Evolutionary conservation across 2,797 vertebrate species (phyloP).

Genomic region (Lagodon rhomboides): DNA sequence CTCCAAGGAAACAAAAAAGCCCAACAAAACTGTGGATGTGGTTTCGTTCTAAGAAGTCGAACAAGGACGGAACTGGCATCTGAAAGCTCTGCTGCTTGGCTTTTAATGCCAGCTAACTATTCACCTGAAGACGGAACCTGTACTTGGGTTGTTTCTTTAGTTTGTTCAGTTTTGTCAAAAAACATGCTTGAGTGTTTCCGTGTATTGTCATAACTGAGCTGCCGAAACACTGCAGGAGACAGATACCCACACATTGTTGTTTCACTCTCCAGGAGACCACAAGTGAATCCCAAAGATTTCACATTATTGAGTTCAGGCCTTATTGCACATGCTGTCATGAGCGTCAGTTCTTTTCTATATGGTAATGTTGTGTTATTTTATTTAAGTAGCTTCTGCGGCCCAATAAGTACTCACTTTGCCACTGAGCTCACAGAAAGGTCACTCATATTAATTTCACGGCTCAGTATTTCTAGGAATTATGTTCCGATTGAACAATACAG

Average conservation of each 20-base stretch:
- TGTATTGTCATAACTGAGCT: not conserved
- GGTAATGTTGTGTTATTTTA: not conserved
- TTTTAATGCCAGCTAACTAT: not conserved
- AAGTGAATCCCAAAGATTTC: not conserved
- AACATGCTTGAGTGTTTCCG: not conserved
- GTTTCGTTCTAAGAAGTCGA: conserved; percentile 15
- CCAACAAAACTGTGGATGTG: conserved; percentile 17
- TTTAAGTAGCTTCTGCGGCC: too few species aligned
- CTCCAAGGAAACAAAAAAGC: conserved; percentile 41
- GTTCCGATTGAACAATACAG: not conserved
- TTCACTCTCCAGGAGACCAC: not conserved
- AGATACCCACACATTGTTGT: not conserved
- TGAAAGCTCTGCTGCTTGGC: not conserved
- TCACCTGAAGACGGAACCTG: not conserved
- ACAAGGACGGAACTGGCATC: not conserved
- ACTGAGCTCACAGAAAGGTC: not conserved
- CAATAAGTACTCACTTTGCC: not conserved
- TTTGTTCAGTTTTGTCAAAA: not conserved
- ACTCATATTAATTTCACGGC: not conserved
- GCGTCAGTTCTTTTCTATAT: not conserved
- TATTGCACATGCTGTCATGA: not conserved
- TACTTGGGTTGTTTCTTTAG: not conserved
- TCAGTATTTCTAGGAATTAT: not conserved
- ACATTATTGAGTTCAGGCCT: not conserved
- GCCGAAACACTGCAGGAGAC: not conserved